Base-by-base conservation (phyloP, 2,888 invertebrate genomes). In the Ennomos fuscantarius region DNA sequence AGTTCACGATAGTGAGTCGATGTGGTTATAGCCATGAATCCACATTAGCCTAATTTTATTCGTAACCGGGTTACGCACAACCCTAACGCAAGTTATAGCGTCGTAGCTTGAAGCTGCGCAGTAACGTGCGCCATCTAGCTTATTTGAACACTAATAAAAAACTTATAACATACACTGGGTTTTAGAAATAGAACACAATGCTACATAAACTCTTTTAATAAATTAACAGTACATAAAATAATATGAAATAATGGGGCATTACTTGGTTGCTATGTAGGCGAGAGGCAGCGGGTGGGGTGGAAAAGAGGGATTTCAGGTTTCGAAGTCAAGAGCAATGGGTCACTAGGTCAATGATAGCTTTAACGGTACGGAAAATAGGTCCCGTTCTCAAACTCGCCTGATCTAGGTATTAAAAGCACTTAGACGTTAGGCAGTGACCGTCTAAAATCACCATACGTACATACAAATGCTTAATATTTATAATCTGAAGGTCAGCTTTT, bases 321-420 rank as follows among this genome's bases (percentile, higher is more conserved):
- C 66, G 60, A 69, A 84, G 84, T 80, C 92, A 92, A 92, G 92
- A 92, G 87, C 89, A 93, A 55, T 86, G 73, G 88, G 92, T 86
- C 82, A 92, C 73, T 89, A 68, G 92, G 92, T 88, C 91, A 89
- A 76, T 73, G 67, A 73, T 74, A 74, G 62, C 66, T 61, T 62
- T 63, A 46, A 55, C 24, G 37, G 46, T 63, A 44, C 36, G 46
- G 39, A 48, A 59, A 55, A 60, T 42, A 34, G 43, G 55, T 54
- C 49, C 41, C 34, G 41, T 42, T 11, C 10, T 42, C 8, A 42
- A 9, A 48, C 35, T 50, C 40, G 41, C 46, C 41, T 41, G 44
- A 55, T 63, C 41, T 50, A 54, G n/a, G 40, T 40, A 42, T 41
- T 44, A 2, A 40, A 8, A 15, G 37, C 3, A 8, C n/a, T 11